Conservation (phyloP, 2,888 invertebrate species). For the Hirtodrosophila cameraria region DNA sequence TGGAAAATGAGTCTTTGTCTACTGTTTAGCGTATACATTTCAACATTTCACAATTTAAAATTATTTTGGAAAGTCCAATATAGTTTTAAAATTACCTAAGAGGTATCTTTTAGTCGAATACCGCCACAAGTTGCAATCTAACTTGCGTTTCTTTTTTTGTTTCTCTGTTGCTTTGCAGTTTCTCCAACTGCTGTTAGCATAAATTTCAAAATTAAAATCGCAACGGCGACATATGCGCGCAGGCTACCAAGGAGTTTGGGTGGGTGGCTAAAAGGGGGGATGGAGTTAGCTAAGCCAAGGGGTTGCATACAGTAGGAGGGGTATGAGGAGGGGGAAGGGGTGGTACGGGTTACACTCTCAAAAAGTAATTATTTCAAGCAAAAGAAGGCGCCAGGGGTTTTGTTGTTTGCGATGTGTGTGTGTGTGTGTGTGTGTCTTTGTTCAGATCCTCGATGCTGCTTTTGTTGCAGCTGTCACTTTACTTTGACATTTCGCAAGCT, state of each 20-base stretch:
- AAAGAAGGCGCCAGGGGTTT: constrained; percentile 68
- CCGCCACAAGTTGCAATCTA: background rate
- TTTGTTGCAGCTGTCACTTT: constrained; percentile 73
- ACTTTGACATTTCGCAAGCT: constrained; percentile 69
- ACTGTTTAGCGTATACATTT: too few species aligned
- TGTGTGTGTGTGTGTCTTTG: constrained; percentile 39
- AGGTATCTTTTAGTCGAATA: constrained; percentile 6
- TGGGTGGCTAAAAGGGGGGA: constrained; percentile 1
- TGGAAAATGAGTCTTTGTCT: too few species aligned
- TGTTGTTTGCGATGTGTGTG: background rate
- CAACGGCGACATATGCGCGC: constrained; percentile 78
- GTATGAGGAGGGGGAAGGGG: background rate
- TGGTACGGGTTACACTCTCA: constrained; percentile 49
- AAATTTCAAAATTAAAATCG: constrained; percentile 82
- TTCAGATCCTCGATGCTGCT: constrained; percentile 32
- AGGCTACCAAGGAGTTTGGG: constrained; percentile 48
- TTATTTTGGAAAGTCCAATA: background rate
- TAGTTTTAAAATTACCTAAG: background rate
- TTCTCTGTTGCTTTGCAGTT: constrained; percentile 60
- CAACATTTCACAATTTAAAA: too few species aligned
- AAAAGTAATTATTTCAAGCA: constrained; percentile 80
- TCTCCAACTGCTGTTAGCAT: constrained; percentile 81
- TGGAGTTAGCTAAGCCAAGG: constrained; percentile 13
- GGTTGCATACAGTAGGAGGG: constrained; percentile 18
- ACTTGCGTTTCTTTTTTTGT: constrained; percentile 19